These are phyloP conservation scores for Rousettus madagascariensis DNA, from an alignment of 2,797 vertebrate species.

Conservation along the genomic window DNA sequence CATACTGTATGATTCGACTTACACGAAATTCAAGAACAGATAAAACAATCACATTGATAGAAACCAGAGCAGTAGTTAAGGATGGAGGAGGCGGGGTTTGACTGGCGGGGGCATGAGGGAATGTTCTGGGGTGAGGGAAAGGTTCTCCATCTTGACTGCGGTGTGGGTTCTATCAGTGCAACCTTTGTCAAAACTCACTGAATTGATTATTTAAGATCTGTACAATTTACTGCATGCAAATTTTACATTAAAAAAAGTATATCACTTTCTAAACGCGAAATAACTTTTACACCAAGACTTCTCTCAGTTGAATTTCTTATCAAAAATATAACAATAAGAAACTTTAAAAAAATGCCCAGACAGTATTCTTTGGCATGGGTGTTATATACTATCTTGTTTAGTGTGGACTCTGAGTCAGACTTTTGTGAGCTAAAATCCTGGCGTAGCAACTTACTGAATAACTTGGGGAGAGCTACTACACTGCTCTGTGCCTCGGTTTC, in stretches of 20 bases:
- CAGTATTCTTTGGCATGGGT: not conserved
- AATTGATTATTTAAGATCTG: not conserved
- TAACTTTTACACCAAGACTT: slow-evolving; percentile 1
- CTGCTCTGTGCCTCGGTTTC: not conserved
- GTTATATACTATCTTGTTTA: not conserved
- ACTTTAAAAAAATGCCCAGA: not conserved
- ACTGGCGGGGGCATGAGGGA: not conserved
- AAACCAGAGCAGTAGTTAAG: not conserved
- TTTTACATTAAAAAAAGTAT: not conserved
- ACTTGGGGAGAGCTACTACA: not conserved
- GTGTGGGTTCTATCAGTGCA: not conserved
- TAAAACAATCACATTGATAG: not conserved
- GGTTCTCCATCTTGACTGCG: not conserved
- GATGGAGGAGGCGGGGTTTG: not conserved
- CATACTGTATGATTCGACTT: not conserved
- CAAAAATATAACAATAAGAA: not conserved
- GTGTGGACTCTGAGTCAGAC: not conserved
- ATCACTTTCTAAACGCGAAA: not conserved
- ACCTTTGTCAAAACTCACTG: not conserved
- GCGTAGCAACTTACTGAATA: not conserved
- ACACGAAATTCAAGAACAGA: not conserved
- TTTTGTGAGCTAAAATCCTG: not conserved
- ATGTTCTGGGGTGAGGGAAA: not conserved
- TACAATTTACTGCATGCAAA: not conserved
- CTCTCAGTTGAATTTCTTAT: slow-evolving; percentile 12